These are phyloP conservation scores for Thalassoma bifasciatum DNA, from an alignment of 2,113 vertebrate genomes.

Conservation along the genomic window DNA sequence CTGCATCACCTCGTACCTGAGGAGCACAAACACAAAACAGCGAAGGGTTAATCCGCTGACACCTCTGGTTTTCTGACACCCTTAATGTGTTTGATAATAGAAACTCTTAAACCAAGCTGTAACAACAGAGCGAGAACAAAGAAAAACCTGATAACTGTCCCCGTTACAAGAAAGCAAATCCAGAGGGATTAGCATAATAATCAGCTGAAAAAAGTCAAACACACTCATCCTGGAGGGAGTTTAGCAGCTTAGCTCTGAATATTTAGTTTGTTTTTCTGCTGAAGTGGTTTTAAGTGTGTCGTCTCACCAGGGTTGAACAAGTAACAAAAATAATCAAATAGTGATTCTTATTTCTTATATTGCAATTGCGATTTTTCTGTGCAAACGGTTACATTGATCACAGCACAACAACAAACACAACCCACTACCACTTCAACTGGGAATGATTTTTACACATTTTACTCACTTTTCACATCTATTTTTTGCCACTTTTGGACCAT, in stretches of 20 bases:
- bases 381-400: too few relatives aligned
- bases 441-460: too few relatives aligned
- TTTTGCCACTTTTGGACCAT: too few relatives aligned
- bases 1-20: conserved; percentile 99
- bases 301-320: too few relatives aligned
- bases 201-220: not conserved
- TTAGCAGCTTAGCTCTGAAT: conserved; percentile 11
- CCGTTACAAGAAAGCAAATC: not conserved
- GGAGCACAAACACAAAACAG: not conserved
- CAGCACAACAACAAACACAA: too few relatives aligned
- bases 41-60: too few relatives aligned
- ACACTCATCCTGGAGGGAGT: not conserved
- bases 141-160: not conserved
- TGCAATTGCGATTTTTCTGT: too few relatives aligned
- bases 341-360: too few relatives aligned
- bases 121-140: not conserved
- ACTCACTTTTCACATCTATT: too few relatives aligned
- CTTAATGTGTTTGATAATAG: not conserved
- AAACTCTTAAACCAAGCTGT: not conserved
- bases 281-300: not conserved
- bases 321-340: too few relatives aligned
- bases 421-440: too few relatives aligned
- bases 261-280: not conserved
- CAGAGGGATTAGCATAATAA: conserved; percentile 15
- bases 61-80: not conserved